Evolutionary conservation across 2,888 invertebrate genomes (phyloP), one percentile per base, ranked within the genome.

Genomic region (Oligia latruncula): DNA sequence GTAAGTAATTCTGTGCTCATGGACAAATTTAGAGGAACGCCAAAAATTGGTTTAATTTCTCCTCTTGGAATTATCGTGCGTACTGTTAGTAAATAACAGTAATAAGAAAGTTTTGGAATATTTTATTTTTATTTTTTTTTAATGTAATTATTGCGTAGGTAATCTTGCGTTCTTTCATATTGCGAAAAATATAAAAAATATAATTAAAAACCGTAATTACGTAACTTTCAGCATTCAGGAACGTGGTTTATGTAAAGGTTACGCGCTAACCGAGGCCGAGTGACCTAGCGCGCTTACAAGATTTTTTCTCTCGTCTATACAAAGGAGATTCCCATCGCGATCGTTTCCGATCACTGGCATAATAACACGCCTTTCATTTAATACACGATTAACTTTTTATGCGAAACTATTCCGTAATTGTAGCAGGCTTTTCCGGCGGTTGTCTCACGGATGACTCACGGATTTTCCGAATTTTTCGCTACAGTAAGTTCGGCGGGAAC

Each of bases 401-500:
- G 90, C 87, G 89, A 90, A 93, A 92, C 92, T 91, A 83, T 90
- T 91, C 90, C 93, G 88, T 92, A 93, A 95, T 94, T 93, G 92
- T 91, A 90, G 58, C 91, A 93, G 95, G 94, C 94, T 95, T 96
- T 96, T 95, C 95, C 95, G 93, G 92, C 87, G 91, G 84, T 92
- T 90, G 93, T 92, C 90, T 93, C 92, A 92, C 87, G 87, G 89
- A 84, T 96, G 96, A 96, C 90, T 96, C 96, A 96, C 88, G 95
- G 95, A 93, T 95, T 97, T 97, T 91, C 96, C 96, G 93, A 95
- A 96, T 95, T 96, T 96, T 90, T 86, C 87, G 87, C 88, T 80
- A 82, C 80, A 65, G 55, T 86, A 81, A 74, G 49, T 80, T 78
- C 73, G 81, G 77, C 83, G 80, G 68, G 60, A 90, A 90, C 85